Percentiles rank a stretch among this genome's conserved stretches.
phyloP scores from a whole-genome alignment of 1,140 invertebrate genomes.

The Ceratoteleas bidentatus region DNA sequence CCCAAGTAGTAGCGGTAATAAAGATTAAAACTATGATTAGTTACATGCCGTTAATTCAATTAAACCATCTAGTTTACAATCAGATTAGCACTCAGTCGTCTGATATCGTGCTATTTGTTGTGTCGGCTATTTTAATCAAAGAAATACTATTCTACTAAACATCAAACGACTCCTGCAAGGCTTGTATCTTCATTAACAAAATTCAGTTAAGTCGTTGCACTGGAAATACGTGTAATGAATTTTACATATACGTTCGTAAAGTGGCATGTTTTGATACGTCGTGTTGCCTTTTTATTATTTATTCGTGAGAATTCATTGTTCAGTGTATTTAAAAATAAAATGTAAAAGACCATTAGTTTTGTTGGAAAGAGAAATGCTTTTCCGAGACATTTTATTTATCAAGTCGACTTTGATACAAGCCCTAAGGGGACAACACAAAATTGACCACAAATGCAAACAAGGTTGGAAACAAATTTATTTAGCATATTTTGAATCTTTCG shows the following conservation, averaged over 20 bases:
- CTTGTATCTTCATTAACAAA: slow-evolving; percentile 5
- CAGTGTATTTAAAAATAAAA: too few species aligned
- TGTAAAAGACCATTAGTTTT: too few species aligned
- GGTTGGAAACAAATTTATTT: too few species aligned
- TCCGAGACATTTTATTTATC: too few species aligned
- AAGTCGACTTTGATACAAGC: too few species aligned
- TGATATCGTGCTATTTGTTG: slow-evolving; percentile 16
- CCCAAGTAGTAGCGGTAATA: slow-evolving; percentile 64
- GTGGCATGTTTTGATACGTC: neutral
- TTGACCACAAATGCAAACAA: too few species aligned
- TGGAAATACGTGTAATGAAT: slow-evolving; percentile 4
- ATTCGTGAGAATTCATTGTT: too few species aligned
- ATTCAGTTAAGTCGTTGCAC: slow-evolving; percentile 1
- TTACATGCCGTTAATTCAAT: slow-evolving; percentile 54
- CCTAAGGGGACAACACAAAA: too few species aligned
- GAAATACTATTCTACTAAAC: slow-evolving; percentile 18
- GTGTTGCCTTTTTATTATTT: too few species aligned
- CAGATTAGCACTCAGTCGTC: slow-evolving; percentile 1
- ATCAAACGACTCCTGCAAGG: slow-evolving; percentile 15
- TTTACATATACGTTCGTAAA: neutral
- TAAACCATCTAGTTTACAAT: slow-evolving; percentile 38
- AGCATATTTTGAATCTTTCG: too few species aligned
- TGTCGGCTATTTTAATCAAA: slow-evolving; percentile 17
- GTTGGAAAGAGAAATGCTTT: too few species aligned
- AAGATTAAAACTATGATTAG: slow-evolving; percentile 66